Evolutionary conservation across 2,113 vertebrate species (phyloP), one percentile per base, ranked within the genome.

Genomic region (Sapajus apella): DNA sequence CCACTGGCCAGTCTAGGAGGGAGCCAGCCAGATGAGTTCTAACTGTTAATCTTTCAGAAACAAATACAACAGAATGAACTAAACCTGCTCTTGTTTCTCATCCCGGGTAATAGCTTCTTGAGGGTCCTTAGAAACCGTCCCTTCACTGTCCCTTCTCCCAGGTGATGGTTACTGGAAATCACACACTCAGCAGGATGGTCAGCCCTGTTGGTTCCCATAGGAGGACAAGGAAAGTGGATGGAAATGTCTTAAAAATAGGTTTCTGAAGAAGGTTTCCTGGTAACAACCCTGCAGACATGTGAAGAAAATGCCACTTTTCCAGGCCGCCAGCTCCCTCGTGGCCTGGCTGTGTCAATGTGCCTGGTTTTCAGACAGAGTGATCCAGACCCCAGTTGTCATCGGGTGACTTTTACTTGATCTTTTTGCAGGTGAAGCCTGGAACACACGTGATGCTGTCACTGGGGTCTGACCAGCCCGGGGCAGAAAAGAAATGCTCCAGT

Each of bases 191-290:
- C 32, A 32, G n/a, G 25, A 18, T 0, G 3, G 76, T 13, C 17
- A 18, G 14, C 7, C 0, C 2, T 10, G 0, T 0, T 21, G 55
- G 45, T 2, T 45, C n/a, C 56, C 35, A 6, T 9, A 2, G 4
- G 2, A 52, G 52, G 11, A 17, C 0, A 1, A n/a, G 52, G 30
- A 37, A 45, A 16, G 47, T 11, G 73, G 6, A 32, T 12, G 30
- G n/a, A 58, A 47, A 45, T 16, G 16, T 12, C 6, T 6, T 6
- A 2, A 64, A 14, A 72, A n/a, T 11, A 8, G 52, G 50, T n/a
- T 35, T 61, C 70, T 11, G 70, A 3, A 1, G 50, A 40, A 68
- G 75, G 9, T 3, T 23, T 30, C 9, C 17, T 32, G 27, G 55
- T 50, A 8, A 7, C 4, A 73, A 17, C 3, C 30, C 43, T 81